phyloP scores from a whole-genome alignment of 2,113 vertebrate genomes.

The Accipiter virgatus region DNA sequence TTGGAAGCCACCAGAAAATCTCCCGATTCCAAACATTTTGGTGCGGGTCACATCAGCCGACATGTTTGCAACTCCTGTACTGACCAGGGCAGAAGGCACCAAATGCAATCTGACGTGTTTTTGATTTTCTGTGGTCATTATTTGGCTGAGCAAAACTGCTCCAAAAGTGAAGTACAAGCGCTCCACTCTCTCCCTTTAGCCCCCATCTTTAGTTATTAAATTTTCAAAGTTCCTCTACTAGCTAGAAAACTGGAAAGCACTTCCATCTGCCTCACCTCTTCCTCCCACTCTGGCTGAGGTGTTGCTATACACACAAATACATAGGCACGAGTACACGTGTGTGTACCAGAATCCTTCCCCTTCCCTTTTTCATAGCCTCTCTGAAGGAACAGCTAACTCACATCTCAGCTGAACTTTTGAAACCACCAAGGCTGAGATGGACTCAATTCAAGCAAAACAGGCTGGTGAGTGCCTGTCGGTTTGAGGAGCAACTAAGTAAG shows the following conservation, averaged over 20 bases:
- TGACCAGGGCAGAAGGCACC: neutral
- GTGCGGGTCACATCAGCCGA: neutral
- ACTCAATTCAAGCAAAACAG: constrained; percentile 20
- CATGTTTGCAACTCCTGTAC: neutral
- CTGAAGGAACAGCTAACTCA: neutral
- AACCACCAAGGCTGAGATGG: neutral
- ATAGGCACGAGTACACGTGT: neutral
- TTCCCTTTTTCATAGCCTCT: neutral
- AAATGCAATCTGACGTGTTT: neutral
- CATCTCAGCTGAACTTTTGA: constrained; percentile 43
- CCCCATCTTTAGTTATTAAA: neutral
- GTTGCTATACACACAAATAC: neutral
- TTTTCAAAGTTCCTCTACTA: neutral
- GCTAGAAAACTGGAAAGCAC: neutral
- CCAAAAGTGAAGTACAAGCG: neutral
- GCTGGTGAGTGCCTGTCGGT: neutral
- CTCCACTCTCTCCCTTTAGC: neutral
- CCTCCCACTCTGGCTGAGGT: neutral
- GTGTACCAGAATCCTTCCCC: neutral
- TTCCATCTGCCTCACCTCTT: neutral
- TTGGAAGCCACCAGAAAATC: neutral
- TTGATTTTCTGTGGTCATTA: neutral
- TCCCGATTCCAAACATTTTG: neutral
- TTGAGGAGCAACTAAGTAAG: neutral
- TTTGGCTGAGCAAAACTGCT: neutral